phyloP scores from a whole-genome alignment of 1,140 invertebrate genomes.

The Stegodyphus dumicola region DNA sequence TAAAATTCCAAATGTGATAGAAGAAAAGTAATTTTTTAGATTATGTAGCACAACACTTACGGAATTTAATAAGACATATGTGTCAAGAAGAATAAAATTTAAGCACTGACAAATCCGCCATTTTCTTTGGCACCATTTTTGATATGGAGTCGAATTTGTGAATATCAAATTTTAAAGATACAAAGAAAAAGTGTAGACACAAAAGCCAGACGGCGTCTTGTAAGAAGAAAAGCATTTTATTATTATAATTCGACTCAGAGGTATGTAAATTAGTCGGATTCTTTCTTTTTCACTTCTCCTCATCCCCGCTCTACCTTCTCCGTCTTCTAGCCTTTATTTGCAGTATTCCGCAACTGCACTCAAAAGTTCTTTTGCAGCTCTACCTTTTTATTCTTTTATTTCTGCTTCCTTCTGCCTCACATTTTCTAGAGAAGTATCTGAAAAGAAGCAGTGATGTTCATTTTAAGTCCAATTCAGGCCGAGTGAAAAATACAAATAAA shows the following conservation, averaged over 20 bases:
- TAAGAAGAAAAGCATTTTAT: slow-evolving; percentile 12
- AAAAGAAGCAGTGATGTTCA: slow-evolving; percentile 37
- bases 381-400: not conserved
- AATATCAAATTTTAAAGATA: not conserved
- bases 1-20: too few species aligned
- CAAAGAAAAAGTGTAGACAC: not conserved
- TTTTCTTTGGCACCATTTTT: too few species aligned
- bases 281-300: not conserved
- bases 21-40: too few species aligned
- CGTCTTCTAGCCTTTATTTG: slow-evolving; percentile 6
- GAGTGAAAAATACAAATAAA: slow-evolving; percentile 47
- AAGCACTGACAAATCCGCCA: too few species aligned
- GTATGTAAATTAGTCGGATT: slow-evolving; percentile 39
- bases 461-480: slow-evolving; percentile 35
- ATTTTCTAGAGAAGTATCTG: not conserved
- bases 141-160: not conserved
- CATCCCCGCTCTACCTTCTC: not conserved
- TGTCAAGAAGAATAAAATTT: too few species aligned
- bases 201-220: not conserved
- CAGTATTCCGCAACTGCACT: not conserved
- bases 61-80: too few species aligned
- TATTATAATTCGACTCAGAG: slow-evolving; percentile 29
- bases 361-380: not conserved
- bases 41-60: too few species aligned
- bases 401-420: not conserved